Evolutionary conservation across 2,888 invertebrate genomes (phyloP), one percentile per base, ranked within the genome.

Genomic region (Salpingus planirostris): DNA sequence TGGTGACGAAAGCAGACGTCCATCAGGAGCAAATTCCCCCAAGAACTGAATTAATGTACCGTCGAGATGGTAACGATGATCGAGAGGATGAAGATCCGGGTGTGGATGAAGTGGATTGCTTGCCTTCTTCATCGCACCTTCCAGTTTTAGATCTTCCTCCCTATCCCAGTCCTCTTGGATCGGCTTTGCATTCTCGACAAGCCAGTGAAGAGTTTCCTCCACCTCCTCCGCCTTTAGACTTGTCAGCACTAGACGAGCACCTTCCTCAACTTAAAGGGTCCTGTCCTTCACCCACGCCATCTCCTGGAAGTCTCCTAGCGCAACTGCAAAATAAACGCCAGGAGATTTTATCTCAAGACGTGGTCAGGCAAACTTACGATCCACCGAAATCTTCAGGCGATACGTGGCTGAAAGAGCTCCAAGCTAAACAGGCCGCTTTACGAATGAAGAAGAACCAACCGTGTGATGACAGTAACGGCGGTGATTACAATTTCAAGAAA

Each of bases 181-280:
- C 86, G 0, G 79, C 75, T 0, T 74, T 80, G 31, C 89, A 89
- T 60, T 89, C 88, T 2, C 69, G 89, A 27, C 89, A 89, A 60
- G 78, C 85, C 1, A 89, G 88, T 59, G 88, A 88, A 63, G 89
- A 90, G 50, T 89, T 90, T 51, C 89, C 89, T 27, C 88, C 88
- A 3, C 87, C 87, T n/a, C 89, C 89, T 1, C 80, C 84, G 1
- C 81, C 81, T 0, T 71, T 83, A 26, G 82, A 84, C 43, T 65
- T 82, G 40, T 75, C 74, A 12, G 73, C 76, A 0, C 62, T 80
- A 1, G 75, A 77, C 36, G 74, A 78, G 42, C 74, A 78, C 31
- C 43, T 60, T 24, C 49, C 50, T 38, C 24, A 39, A 8, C 11
- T 22, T 11, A 15, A 28, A 13, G n/a, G n/a, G n/a, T n/a, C n/a